Percentiles rank a stretch among this genome's conserved stretches.
These are phyloP conservation scores for Peromyscus attwateri DNA, from an alignment of 2,797 vertebrate species.

Conservation along the genomic window DNA sequence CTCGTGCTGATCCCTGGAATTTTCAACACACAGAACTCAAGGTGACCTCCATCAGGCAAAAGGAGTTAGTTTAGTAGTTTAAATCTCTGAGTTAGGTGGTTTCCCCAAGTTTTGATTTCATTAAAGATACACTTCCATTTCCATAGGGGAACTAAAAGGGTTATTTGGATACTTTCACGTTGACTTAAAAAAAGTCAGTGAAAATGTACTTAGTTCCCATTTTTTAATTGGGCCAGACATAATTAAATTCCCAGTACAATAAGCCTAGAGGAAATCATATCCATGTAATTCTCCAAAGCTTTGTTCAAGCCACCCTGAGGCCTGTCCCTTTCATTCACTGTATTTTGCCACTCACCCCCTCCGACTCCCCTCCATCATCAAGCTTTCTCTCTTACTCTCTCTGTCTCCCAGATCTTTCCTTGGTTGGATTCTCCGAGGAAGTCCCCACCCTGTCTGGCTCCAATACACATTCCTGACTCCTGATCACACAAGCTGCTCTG, in stretches of 20 bases:
- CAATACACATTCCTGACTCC: background rate
- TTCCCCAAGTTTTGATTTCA: slow-evolving; percentile 29
- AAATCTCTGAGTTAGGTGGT: background rate
- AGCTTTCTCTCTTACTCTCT: background rate
- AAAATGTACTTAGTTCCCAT: background rate
- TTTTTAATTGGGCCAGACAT: slow-evolving; percentile 44
- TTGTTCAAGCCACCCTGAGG: background rate
- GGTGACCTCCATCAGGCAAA: background rate
- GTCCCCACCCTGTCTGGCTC: background rate
- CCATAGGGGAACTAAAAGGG: background rate
- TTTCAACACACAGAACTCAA: background rate
- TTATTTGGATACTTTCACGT: background rate
- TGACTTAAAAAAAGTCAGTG: slow-evolving; percentile 29
- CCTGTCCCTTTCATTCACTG: background rate
- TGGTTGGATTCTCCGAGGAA: background rate
- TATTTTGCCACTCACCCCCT: background rate
- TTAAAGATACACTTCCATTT: background rate
- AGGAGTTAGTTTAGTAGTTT: background rate
- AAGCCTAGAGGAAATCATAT: background rate
- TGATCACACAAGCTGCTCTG: background rate
- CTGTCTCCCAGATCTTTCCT: background rate
- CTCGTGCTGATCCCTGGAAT: background rate
- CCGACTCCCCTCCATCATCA: background rate
- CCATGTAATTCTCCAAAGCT: background rate
- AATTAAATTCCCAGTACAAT: background rate